phyloP scores from a whole-genome alignment of 2,888 invertebrate species.

The Cataglyphis cursor region DNA sequence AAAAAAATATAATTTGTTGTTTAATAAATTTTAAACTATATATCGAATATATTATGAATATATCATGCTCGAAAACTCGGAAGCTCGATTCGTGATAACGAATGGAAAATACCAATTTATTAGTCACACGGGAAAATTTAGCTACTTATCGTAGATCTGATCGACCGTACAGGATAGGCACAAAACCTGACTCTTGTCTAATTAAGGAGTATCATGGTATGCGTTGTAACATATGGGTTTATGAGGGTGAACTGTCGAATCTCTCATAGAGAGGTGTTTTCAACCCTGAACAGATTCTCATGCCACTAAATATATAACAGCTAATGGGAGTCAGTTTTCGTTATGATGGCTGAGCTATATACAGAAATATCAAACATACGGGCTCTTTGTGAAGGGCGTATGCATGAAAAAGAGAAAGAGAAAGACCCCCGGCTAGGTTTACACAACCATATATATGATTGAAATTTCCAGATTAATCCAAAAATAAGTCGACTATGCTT shows the following conservation, averaged over 20 bases:
- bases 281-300: conserved; percentile 82
- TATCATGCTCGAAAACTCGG: neutral
- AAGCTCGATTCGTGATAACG: neutral
- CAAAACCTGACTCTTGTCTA: conserved; percentile 56
- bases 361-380: conserved; percentile 74
- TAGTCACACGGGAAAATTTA: neutral
- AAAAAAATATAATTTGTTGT: neutral
- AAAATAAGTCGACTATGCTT: neutral
- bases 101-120: conserved; percentile 24
- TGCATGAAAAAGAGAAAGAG: conserved; percentile 9
- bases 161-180: neutral
- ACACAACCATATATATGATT: conserved; percentile 28
- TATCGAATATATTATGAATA: too few species aligned
- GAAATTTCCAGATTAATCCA: conserved; percentile 13
- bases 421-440: conserved; percentile 6
- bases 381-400: conserved; percentile 69
- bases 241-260: conserved; percentile 73
- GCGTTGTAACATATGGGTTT: conserved; percentile 77
- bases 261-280: conserved; percentile 76
- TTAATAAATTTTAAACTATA: neutral
- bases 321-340: conserved; percentile 76
- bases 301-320: conserved; percentile 78
- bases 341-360: conserved; percentile 69
- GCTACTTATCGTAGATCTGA: conserved; percentile 6
- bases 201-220: conserved; percentile 77